Percentiles rank a stretch among this genome's conserved stretches.
Conservation (phyloP, 2,113 vertebrate genomes). For the human region GRCh38 chr5:36655501-36656000, state of each 20-base stretch:
- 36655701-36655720: not conserved
- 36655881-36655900: not conserved
- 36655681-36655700: not conserved
- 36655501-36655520: not conserved
- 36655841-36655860: conserved; percentile 1
- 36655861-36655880: not conserved
- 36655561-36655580: not conserved
- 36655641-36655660: not conserved
- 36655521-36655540: not conserved
- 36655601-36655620: not conserved
- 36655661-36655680: not conserved
- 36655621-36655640: not conserved
- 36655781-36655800: not conserved
- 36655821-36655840: conserved; percentile 26
- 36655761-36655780: not conserved
- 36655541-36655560: not conserved
- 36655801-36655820: conserved; percentile 61
- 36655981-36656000: not conserved
- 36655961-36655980: not conserved
- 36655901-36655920: not conserved
- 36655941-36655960: not conserved
- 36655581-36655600: not conserved
- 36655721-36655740: not conserved
- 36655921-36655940: not conserved
- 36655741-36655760: not conserved